Evolutionary conservation across 1,140 invertebrate species (phyloP).

Genomic region (Drosophila lacteicornis): DNA sequence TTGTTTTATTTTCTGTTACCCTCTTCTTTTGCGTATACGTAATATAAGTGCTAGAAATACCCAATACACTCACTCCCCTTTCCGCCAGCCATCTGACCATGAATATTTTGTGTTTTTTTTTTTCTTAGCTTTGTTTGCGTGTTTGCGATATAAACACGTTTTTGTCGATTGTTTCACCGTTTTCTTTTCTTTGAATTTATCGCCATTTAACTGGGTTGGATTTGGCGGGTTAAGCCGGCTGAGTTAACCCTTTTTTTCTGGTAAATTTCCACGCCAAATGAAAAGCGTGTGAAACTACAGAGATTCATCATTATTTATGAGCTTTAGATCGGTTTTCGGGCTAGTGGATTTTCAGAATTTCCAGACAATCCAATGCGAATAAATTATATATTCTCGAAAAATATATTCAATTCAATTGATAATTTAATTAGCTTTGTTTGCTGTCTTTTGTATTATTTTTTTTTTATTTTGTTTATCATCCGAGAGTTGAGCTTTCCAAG

Average conservation of each 20-base stretch:
- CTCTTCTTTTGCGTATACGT: constrained; percentile 39
- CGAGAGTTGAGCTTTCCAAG: constrained; percentile 37
- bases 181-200: constrained; percentile 33
- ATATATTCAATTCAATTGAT: constrained; percentile 15
- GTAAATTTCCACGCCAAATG: constrained; percentile 34
- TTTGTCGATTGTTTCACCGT: constrained; percentile 40
- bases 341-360: constrained; percentile 15
- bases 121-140: constrained; percentile 31
- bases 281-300: constrained; percentile 40
- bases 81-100: constrained; percentile 32
- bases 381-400: constrained; percentile 26
- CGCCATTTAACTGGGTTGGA: constrained; percentile 42
- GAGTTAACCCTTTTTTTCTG: constrained; percentile 25
- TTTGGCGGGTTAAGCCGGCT: constrained; percentile 23
- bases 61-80: neutral
- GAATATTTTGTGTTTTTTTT: constrained; percentile 38
- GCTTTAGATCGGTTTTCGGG: constrained; percentile 17
- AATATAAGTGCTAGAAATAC: constrained; percentile 38
- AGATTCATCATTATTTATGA: constrained; percentile 16
- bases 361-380: constrained; percentile 27
- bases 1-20: constrained; percentile 12
- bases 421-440: constrained; percentile 19
- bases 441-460: constrained; percentile 11
- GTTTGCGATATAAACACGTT: constrained; percentile 46
- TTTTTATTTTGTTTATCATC: constrained; percentile 3